These are phyloP conservation scores for Diglossa brunneiventris DNA, from an alignment of 2,113 vertebrate genomes.

Conservation along the genomic window DNA sequence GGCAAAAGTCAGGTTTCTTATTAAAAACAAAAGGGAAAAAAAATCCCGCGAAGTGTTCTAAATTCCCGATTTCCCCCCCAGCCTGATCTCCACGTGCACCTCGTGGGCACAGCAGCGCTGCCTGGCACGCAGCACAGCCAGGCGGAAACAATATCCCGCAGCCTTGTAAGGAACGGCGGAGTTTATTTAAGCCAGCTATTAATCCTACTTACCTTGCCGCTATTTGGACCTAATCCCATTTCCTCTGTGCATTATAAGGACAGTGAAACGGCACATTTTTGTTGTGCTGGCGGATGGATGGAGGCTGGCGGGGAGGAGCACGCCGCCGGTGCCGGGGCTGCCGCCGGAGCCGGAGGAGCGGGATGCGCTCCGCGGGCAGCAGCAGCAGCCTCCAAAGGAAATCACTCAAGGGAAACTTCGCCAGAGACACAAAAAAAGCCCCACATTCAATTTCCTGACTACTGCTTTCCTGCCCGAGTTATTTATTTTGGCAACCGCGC, in stretches of 20 bases:
- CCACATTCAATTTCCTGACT: conserved; percentile 73
- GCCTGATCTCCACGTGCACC: background rate
- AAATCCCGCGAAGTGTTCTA: background rate
- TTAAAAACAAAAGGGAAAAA: background rate
- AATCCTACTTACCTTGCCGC: conserved; percentile 76
- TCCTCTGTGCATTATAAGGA: conserved; percentile 52
- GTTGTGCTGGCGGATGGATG: background rate
- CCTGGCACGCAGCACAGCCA: conserved; percentile 14
- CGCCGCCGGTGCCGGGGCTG: background rate
- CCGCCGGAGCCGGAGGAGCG: background rate
- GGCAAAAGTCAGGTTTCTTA: background rate
- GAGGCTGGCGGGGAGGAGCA: background rate
- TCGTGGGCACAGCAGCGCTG: conserved; percentile 37
- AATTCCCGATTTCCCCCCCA: background rate
- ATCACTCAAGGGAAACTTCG: conserved; percentile 80
- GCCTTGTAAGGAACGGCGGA: conserved; percentile 24
- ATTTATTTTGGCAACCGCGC: conserved; percentile 73
- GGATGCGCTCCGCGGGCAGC: background rate
- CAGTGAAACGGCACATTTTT: conserved; percentile 45
- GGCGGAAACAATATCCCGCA: conserved; percentile 33
- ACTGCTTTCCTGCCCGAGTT: conserved; percentile 40
- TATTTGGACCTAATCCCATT: conserved; percentile 73
- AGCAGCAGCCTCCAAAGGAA: conserved; percentile 75
- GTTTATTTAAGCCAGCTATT: conserved; percentile 49
- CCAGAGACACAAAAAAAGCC: conserved; percentile 65